These are phyloP conservation scores for Streblospio benedicti DNA, from an alignment of 1,140 invertebrate species.

Conservation along the genomic window DNA sequence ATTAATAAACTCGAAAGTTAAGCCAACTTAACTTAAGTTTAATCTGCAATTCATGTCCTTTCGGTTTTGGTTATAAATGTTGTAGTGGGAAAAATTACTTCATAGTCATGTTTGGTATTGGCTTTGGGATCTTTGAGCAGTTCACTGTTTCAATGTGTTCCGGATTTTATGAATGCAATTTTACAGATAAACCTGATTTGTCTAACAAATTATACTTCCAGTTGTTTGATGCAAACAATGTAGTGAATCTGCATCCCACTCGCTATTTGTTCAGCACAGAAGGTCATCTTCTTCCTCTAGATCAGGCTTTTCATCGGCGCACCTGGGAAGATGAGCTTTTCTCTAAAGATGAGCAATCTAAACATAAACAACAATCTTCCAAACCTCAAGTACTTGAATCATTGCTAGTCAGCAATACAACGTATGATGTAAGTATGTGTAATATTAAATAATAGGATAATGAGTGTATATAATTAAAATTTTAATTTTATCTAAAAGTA, in stretches of 20 bases:
- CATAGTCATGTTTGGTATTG: not conserved
- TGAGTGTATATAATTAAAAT: not conserved
- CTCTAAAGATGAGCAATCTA: no score
- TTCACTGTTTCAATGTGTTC: not conserved
- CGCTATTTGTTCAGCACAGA: slow-evolving; percentile 61
- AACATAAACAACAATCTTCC: no score
- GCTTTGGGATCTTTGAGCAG: not conserved
- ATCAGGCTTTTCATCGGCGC: slow-evolving; percentile 43
- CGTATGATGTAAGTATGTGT: not conserved
- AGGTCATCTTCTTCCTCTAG: slow-evolving; percentile 59
- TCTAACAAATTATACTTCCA: slow-evolving; percentile 35
- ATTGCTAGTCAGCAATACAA: not conserved
- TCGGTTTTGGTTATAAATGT: no score
- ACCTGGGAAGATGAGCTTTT: slow-evolving; percentile 5
- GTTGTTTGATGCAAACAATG: slow-evolving; percentile 62
- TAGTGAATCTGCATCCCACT: slow-evolving; percentile 54
- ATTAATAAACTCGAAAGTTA: no score
- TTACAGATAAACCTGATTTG: no score
- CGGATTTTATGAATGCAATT: not conserved
- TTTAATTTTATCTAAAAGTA: not conserved
- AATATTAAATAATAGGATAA: not conserved
- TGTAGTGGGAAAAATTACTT: no score
- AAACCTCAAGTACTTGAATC: not conserved
- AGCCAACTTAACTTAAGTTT: no score
- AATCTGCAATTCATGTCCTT: no score